These are phyloP conservation scores for Aegypius monachus DNA, from an alignment of 2,113 vertebrate species.

Conservation along the genomic window DNA sequence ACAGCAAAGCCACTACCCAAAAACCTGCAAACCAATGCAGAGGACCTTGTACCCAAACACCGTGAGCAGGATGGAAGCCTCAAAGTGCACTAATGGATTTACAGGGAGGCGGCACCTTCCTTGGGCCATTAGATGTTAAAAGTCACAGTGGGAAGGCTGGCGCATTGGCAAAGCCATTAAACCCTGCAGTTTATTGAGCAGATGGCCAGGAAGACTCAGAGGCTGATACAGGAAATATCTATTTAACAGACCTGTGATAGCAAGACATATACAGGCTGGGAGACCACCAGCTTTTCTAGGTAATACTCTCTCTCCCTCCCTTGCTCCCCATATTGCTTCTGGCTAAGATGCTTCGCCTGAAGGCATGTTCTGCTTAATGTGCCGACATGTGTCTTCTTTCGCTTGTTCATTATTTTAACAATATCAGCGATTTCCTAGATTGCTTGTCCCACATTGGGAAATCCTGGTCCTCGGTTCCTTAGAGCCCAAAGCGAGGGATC, in stretches of 20 bases:
- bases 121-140: background rate
- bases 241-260: background rate
- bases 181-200: background rate
- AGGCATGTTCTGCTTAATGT: background rate
- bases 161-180: background rate
- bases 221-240: background rate
- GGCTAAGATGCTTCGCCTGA: background rate
- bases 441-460: background rate
- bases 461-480: background rate
- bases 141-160: background rate
- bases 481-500: background rate
- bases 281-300: background rate
- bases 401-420: background rate
- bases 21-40: background rate
- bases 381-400: background rate
- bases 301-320: background rate
- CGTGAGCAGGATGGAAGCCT: rapidly evolving
- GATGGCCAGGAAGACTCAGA: background rate
- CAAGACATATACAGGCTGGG: background rate
- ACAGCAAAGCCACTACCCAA: background rate
- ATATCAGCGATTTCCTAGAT: background rate
- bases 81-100: background rate
- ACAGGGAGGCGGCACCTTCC: background rate
- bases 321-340: background rate
- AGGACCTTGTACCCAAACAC: background rate